Evolutionary conservation across 2,888 invertebrate genomes (phyloP).

Genomic region (Stenolophus ochropezus): DNA sequence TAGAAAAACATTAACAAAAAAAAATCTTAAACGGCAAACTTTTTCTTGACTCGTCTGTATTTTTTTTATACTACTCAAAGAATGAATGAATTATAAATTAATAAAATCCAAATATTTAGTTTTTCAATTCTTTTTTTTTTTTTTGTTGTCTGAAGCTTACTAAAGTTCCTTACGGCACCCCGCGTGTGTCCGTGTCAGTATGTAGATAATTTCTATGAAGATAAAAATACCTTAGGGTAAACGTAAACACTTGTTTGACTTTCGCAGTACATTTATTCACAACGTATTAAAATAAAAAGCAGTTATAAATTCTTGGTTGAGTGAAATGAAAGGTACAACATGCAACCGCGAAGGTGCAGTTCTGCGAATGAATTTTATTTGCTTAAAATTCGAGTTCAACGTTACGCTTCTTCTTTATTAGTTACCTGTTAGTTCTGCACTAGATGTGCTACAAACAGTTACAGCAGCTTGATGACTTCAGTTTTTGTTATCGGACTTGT

Average conservation of each 20-base stretch:
- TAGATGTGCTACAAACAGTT: constrained; percentile 54
- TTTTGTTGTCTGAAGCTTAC: too few relatives aligned
- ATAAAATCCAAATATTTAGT: too few relatives aligned
- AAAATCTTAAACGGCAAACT: too few relatives aligned
- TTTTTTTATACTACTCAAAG: too few relatives aligned
- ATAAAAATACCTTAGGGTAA: not conserved
- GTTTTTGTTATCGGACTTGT: constrained; percentile 42
- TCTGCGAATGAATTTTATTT: constrained; percentile 6
- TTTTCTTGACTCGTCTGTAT: too few relatives aligned
- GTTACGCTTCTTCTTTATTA: constrained; percentile 44
- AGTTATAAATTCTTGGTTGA: not conserved
- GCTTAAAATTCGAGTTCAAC: constrained; percentile 40
- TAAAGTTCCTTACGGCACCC: too few relatives aligned
- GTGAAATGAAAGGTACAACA: not conserved
- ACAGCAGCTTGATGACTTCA: constrained; percentile 36
- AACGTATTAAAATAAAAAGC: not conserved
- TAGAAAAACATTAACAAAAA: too few relatives aligned
- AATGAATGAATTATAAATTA: too few relatives aligned
- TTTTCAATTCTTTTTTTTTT: too few relatives aligned
- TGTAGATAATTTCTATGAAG: not conserved
- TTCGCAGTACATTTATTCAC: not conserved
- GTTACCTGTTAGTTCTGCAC: constrained; percentile 54
- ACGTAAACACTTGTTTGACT: not conserved
- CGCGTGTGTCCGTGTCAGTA: too few relatives aligned
- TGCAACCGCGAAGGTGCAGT: not conserved